Percentiles rank a stretch among this genome's conserved stretches.
Conservation (phyloP, 2,888 invertebrate genomes). For the Venustoraphidia nigricollis region DNA sequence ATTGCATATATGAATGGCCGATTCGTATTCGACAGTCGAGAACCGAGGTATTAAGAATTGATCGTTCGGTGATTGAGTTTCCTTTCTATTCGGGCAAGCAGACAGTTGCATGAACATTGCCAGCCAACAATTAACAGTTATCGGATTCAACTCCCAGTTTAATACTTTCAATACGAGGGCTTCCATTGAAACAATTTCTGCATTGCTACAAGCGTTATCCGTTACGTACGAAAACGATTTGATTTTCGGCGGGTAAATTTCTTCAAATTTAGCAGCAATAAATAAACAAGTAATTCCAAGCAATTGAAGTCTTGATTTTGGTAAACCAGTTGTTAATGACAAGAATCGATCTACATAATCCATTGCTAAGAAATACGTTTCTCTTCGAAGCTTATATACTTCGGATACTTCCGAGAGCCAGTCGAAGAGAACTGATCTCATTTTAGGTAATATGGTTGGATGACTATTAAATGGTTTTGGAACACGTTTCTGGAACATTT, state of each 20-base stretch:
- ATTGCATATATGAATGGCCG: constrained; percentile 78
- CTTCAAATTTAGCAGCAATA: constrained; percentile 91
- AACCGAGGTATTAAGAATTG: constrained; percentile 42
- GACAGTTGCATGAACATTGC: no score
- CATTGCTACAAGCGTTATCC: constrained; percentile 86
- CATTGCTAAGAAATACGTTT: constrained; percentile 88
- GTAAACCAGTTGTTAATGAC: constrained; percentile 58
- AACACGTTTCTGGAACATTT: constrained; percentile 50
- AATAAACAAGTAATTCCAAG: constrained; percentile 92
- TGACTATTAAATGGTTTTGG: constrained; percentile 66
- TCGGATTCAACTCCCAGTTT: no score
- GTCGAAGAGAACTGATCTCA: constrained; percentile 90
- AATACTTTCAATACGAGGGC: constrained; percentile 26
- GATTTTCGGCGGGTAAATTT: constrained; percentile 96
- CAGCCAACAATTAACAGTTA: no score
- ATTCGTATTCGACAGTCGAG: constrained; percentile 69
- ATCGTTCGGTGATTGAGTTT: no score
- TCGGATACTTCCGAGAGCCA: constrained; percentile 98
- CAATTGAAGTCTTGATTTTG: constrained; percentile 81
- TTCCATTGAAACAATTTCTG: constrained; percentile 26
- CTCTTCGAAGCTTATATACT: constrained; percentile 87
- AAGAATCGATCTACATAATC: constrained; percentile 93
- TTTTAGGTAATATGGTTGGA: constrained; percentile 71
- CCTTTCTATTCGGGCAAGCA: constrained; percentile 13
- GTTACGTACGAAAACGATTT: constrained; percentile 93